phyloP scores from a whole-genome alignment of 2,888 invertebrate genomes.

The Oscheius myriophilus region DNA sequence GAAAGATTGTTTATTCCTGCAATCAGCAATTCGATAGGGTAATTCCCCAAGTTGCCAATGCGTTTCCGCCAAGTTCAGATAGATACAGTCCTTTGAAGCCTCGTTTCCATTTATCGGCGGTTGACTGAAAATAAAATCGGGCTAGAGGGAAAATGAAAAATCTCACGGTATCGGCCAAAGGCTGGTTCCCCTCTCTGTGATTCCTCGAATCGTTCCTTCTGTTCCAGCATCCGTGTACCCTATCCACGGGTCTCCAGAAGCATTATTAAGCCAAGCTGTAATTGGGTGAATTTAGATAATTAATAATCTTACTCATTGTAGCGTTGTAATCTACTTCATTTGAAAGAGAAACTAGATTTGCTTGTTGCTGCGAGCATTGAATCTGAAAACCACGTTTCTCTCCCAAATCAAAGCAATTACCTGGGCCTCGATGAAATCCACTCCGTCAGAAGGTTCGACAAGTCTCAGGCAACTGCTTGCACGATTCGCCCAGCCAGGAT shows the following conservation, averaged over 20 bases:
- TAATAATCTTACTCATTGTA: slow-evolving; percentile 15
- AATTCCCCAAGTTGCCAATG: slow-evolving; percentile 29
- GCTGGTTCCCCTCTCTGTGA: slow-evolving; percentile 9
- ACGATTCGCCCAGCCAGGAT: slow-evolving; percentile 18
- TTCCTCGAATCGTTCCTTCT: slow-evolving; percentile 35
- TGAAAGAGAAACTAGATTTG: slow-evolving; percentile 21
- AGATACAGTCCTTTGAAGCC: slow-evolving; percentile 32
- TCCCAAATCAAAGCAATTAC: slow-evolving; percentile 3
- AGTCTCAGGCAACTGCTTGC: slow-evolving; percentile 8
- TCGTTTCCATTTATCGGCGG: slow-evolving; percentile 30
- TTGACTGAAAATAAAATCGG: slow-evolving; percentile 19
- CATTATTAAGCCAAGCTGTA: slow-evolving; percentile 12
- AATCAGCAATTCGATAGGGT: slow-evolving; percentile 30
- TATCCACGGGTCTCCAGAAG: slow-evolving; percentile 37
- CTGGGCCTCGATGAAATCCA: slow-evolving; percentile 25
- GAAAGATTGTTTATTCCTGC: slow-evolving; percentile 25
- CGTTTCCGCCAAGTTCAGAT: slow-evolving; percentile 30
- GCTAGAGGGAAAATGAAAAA: background rate
- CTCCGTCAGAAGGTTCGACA: slow-evolving; percentile 9
- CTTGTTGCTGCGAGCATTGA: slow-evolving; percentile 26
- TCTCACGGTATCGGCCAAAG: slow-evolving; percentile 25
- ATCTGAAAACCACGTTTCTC: slow-evolving; percentile 9
- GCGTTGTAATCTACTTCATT: slow-evolving; percentile 14
- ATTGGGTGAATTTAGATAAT: background rate
- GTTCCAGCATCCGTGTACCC: slow-evolving; percentile 42